A percentile compares a stretch with the other conserved stretches of the same genome.
Evolutionary conservation across 2,113 vertebrate species (phyloP).

Genomic region (Tachycineta bicolor): DNA sequence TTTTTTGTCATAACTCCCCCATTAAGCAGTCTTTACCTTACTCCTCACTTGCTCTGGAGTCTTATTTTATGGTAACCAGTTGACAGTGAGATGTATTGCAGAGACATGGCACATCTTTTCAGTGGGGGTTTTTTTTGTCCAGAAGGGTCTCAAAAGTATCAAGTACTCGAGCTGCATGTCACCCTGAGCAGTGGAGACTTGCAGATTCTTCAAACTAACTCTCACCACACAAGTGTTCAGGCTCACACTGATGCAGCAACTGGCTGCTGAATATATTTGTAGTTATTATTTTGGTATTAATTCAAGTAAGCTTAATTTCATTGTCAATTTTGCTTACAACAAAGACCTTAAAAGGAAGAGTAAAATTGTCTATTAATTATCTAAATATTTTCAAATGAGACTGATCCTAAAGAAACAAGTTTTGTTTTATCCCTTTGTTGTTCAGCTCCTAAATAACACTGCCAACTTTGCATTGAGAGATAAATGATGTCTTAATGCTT

Average conservation of each 20-base stretch:
- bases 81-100: background rate
- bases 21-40: background rate
- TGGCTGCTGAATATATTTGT: background rate
- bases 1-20: background rate
- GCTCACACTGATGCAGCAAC: background rate
- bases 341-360: background rate
- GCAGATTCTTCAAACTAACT: background rate
- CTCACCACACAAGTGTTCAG: fast-evolving
- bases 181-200: background rate
- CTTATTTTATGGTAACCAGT: background rate
- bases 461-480: background rate
- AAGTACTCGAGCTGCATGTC: background rate
- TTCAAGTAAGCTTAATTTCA: background rate
- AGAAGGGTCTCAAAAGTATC: background rate
- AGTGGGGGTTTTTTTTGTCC: background rate
- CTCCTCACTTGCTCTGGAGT: background rate
- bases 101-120: background rate
- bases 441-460: background rate
- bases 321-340: background rate
- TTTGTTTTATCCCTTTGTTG: background rate
- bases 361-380: background rate
- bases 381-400: background rate
- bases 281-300: background rate
- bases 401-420: background rate
- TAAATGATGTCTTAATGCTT: background rate